These are phyloP conservation scores for Lasioglossum figueresi DNA, from an alignment of 2,888 invertebrate genomes.

Conservation along the genomic window DNA sequence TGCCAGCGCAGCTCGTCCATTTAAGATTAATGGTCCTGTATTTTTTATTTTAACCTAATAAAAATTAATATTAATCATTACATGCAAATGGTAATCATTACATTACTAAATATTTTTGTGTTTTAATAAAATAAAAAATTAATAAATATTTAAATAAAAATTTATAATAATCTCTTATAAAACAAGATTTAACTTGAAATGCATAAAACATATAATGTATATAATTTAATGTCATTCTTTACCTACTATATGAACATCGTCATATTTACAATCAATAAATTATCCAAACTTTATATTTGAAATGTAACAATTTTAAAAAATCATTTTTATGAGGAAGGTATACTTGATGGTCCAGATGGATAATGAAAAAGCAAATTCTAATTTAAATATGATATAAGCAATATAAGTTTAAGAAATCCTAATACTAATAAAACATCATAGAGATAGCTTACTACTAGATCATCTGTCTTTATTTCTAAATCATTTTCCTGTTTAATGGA, in stretches of 20 bases:
- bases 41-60: slow-evolving; percentile 86
- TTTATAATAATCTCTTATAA: background rate
- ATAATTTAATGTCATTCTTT: slow-evolving; percentile 5
- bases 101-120: background rate
- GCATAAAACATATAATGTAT: slow-evolving; percentile 4
- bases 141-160: slow-evolving; percentile 15
- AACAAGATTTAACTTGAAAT: slow-evolving; percentile 23
- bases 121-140: slow-evolving; percentile 13
- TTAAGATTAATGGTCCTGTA: slow-evolving; percentile 88
- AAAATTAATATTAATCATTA: slow-evolving; percentile 25
- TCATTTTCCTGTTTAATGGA: slow-evolving; percentile 85
- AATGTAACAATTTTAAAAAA: slow-evolving; percentile 20
- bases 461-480: slow-evolving; percentile 89
- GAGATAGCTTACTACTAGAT: slow-evolving; percentile 87
- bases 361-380: slow-evolving; percentile 20
- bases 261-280: background rate
- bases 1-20: slow-evolving; percentile 93
- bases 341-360: slow-evolving; percentile 2
- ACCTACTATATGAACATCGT: slow-evolving; percentile 8
- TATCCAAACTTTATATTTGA: slow-evolving; percentile 1
- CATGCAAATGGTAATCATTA: background rate
- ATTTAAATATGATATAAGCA: slow-evolving; percentile 56
- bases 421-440: slow-evolving; percentile 82
- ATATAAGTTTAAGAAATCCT: slow-evolving; percentile 68
- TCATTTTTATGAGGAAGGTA: background rate